A percentile compares a stretch with the other conserved stretches of the same genome.
Conservation (phyloP, 2,113 vertebrate genomes). For the Hemichromis elongatus region DNA sequence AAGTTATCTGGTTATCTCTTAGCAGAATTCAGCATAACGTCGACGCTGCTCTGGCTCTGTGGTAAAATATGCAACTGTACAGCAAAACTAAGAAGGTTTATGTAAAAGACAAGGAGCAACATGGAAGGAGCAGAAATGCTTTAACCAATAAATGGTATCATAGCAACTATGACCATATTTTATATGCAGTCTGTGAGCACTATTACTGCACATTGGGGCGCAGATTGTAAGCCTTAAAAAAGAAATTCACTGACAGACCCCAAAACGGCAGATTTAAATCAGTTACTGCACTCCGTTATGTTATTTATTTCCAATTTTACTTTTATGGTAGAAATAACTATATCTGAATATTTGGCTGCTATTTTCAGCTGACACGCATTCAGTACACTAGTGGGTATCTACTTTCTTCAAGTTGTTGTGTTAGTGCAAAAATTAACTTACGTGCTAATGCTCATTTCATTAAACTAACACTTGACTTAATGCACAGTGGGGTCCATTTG, state of each 20-base stretch:
- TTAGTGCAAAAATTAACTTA: neutral
- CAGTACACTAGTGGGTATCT: neutral
- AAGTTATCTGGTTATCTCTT: neutral
- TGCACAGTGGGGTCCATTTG: neutral
- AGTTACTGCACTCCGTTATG: neutral
- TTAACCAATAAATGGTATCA: neutral
- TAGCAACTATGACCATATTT: neutral
- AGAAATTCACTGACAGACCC: neutral
- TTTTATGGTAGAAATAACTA: neutral
- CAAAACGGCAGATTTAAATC: neutral
- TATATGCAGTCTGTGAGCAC: neutral
- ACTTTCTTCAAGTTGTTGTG: neutral
- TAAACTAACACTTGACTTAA: neutral
- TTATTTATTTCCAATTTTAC: neutral
- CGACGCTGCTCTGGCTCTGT: neutral
- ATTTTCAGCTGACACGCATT: neutral
- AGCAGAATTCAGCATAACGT: neutral
- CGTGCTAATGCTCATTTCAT: neutral
- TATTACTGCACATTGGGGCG: neutral
- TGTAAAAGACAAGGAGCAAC: neutral
- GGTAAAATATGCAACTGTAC: neutral
- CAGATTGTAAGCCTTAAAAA: neutral
- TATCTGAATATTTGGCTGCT: neutral
- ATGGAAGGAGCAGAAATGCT: neutral
- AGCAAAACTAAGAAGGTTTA: neutral